phyloP scores from a whole-genome alignment of 30 jellyfish, hydroid and myxozoan genomes.

The Aurelia sp. region DNA sequence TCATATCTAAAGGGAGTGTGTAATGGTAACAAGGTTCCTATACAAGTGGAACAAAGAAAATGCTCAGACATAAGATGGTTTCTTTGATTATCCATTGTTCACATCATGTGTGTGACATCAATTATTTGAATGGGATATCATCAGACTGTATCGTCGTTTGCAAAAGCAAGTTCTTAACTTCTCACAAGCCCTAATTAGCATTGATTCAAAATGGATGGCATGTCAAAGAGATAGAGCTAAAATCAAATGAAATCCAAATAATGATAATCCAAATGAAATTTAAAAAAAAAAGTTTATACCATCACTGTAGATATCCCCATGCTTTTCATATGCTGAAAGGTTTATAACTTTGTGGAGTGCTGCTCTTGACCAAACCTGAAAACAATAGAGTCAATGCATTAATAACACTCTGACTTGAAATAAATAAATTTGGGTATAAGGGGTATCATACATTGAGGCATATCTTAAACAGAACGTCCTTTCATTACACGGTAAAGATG shows the following conservation, averaged over 20 bases:
- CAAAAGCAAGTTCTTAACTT: not conserved
- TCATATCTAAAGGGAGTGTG: not conserved
- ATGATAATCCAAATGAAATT: no score
- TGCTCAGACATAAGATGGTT: not conserved
- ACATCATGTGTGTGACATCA: no score
- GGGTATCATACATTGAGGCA: no score
- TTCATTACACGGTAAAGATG: no score
- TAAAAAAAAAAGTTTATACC: not conserved
- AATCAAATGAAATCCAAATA: no score
- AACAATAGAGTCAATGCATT: no score
- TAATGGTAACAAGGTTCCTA: not conserved
- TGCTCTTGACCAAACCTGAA: not conserved
- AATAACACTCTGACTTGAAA: no score
- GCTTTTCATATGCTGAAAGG: constrained; percentile 68
- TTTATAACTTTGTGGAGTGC: constrained; percentile 43
- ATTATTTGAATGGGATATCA: no score
- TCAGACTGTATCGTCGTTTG: not conserved
- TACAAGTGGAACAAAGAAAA: not conserved
- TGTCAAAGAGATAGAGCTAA: not conserved
- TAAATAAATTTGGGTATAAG: no score
- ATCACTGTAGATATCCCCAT: constrained; percentile 67
- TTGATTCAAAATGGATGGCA: not conserved
- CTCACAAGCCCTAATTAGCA: not conserved
- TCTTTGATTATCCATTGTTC: not conserved
- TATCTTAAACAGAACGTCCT: no score